Evolutionary conservation across 2,113 vertebrate genomes (phyloP).

Genomic region (Theristicus caerulescens): DNA sequence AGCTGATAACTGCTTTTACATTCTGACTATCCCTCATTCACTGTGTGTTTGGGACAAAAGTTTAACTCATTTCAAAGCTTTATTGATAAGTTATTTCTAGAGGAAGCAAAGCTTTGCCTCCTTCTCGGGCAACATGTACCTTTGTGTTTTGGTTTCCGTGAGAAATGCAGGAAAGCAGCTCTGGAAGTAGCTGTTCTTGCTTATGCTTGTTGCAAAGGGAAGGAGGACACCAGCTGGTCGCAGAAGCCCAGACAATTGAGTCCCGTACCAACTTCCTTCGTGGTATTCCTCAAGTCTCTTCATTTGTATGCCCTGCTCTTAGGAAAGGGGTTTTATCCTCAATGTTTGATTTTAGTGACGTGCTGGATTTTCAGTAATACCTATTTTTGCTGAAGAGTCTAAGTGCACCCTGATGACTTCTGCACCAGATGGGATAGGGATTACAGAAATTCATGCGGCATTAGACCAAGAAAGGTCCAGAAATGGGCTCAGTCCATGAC

Average conservation of each 20-base stretch:
- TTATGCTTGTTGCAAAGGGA: not conserved
- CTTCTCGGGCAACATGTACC: accelerated
- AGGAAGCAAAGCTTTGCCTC: not conserved
- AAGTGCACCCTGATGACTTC: not conserved
- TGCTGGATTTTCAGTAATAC: not conserved
- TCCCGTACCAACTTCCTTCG: accelerated
- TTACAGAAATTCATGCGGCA: not conserved
- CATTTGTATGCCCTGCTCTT: not conserved
- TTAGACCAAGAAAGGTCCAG: not conserved
- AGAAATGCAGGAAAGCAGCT: not conserved
- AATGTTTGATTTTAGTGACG: not conserved
- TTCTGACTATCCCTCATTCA: not conserved
- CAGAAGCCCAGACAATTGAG: not conserved
- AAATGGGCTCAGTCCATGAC: not conserved
- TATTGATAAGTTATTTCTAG: not conserved
- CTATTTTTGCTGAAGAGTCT: not conserved
- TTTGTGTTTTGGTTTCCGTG: not conserved
- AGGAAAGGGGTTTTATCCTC: not conserved
- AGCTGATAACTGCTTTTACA: not conserved
- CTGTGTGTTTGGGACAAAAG: not conserved
- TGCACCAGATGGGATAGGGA: not conserved
- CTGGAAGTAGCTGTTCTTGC: not conserved
- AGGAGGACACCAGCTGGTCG: not conserved
- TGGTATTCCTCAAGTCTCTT: not conserved
- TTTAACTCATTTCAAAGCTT: not conserved